Evolutionary conservation across 2,797 vertebrate species (phyloP).

Genomic region (Phyllotis vaccarum): DNA sequence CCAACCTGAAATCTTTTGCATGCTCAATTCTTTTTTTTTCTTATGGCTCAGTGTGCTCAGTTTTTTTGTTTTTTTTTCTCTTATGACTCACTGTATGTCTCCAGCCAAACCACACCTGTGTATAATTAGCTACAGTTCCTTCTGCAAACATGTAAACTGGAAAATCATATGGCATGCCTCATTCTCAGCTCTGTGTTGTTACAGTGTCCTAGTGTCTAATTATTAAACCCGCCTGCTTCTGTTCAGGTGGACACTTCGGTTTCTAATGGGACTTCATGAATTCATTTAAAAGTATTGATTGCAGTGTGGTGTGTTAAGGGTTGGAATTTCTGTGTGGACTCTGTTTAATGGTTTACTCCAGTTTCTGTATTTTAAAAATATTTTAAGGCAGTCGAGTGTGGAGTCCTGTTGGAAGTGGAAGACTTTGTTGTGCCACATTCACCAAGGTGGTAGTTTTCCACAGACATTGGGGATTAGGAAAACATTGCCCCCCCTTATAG

Average conservation of each 20-base stretch:
- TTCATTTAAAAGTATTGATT: conserved; percentile 5
- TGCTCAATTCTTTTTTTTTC: neutral
- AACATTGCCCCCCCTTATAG: neutral
- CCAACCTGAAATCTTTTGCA: neutral
- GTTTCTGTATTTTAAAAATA: conserved; percentile 33
- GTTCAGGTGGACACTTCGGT: neutral
- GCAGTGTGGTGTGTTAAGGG: neutral
- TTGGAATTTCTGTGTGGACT: neutral
- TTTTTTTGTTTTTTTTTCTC: conserved; percentile 3
- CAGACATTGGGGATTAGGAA: conserved; percentile 30
- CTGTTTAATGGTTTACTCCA: neutral
- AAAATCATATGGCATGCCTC: neutral
- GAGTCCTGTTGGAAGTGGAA: conserved; percentile 4
- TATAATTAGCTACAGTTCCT: neutral
- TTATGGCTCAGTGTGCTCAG: neutral
- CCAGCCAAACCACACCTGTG: neutral
- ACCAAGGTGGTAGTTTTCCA: neutral
- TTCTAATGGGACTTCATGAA: neutral
- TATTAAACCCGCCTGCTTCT: neutral
- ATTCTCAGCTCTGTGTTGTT: neutral
- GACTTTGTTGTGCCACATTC: neutral
- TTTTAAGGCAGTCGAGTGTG: neutral
- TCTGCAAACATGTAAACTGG: neutral
- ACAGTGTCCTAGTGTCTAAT: neutral
- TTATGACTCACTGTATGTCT: neutral